A percentile compares a stretch with the other conserved stretches of the same genome.
These are phyloP conservation scores for Heliocidaris erythrogramma DNA, from an alignment of 35 echinoderm and acorn worm genomes.

Conservation along the genomic window DNA sequence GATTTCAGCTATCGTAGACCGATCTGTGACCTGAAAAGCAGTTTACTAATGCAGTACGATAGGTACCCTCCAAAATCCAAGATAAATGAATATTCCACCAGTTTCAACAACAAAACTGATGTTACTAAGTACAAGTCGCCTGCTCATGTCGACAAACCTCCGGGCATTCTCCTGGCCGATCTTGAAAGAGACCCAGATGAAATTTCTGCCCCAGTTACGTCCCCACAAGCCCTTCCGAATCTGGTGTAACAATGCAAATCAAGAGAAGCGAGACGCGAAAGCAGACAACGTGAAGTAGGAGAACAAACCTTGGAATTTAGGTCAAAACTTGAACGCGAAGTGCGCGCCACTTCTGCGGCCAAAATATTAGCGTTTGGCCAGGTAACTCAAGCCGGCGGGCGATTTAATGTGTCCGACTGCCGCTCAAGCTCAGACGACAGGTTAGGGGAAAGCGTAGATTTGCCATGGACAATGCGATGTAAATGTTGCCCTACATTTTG, in stretches of 20 bases:
- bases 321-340: slow-evolving; percentile 7
- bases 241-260: neutral
- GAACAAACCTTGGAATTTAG: slow-evolving; percentile 23
- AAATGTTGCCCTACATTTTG: neutral
- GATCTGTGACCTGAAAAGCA: neutral
- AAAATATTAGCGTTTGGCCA: slow-evolving; percentile 15
- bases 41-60: neutral
- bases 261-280: neutral
- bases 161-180: neutral
- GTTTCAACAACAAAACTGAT: neutral
- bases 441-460: neutral
- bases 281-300: slow-evolving; percentile 13
- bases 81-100: no score
- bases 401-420: slow-evolving; percentile 17
- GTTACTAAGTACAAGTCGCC: neutral
- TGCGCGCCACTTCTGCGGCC: neutral
- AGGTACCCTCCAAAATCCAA: neutral
- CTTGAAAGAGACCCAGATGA: neutral
- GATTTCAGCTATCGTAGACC: no score
- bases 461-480: neutral
- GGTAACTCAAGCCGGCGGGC: neutral
- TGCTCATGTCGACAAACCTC: neutral
- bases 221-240: neutral
- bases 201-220: neutral
- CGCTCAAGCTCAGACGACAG: neutral